Evolutionary conservation across 2,888 invertebrate species (phyloP).

Genomic region (Pseudococcus jackbeardsleyi): DNA sequence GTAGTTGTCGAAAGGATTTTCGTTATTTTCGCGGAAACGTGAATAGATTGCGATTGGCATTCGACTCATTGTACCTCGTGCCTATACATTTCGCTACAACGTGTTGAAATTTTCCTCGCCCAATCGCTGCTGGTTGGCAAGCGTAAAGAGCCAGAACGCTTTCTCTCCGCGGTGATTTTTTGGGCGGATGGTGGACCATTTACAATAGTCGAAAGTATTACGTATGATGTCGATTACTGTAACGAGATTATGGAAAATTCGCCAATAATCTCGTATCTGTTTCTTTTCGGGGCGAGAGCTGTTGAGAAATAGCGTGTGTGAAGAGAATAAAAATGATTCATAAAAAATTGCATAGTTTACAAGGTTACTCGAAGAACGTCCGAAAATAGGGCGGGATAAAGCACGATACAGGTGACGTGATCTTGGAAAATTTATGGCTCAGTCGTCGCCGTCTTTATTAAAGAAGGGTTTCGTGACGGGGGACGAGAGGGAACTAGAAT

Average conservation of each 20-base stretch:
- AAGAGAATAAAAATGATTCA: not conserved
- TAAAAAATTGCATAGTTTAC: not conserved
- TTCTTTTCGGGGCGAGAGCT: not conserved
- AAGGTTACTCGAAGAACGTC: not conserved
- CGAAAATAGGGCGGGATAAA: not conserved
- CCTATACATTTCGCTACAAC: not conserved
- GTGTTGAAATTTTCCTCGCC: slow-evolving; percentile 21
- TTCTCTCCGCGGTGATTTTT: slow-evolving; percentile 7
- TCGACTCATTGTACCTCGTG: not conserved
- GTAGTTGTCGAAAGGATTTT: not conserved
- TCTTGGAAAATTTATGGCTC: not conserved
- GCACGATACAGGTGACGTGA: slow-evolving; percentile 10
- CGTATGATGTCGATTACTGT: not conserved
- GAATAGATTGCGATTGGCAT: slow-evolving; percentile 3
- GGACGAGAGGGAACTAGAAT: not conserved
- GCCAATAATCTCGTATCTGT: not conserved
- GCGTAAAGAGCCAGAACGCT: not conserved
- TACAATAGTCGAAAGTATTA: not conserved
- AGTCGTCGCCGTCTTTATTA: not conserved
- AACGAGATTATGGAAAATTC: not conserved
- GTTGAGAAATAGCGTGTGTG: not conserved
- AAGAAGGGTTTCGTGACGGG: not conserved
- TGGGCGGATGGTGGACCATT: not conserved
- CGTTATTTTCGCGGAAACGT: slow-evolving; percentile 3
- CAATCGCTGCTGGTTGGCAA: slow-evolving; percentile 2